Evolutionary conservation across 2,797 vertebrate species (phyloP).

Genomic region (Xerus rutilus): DNA sequence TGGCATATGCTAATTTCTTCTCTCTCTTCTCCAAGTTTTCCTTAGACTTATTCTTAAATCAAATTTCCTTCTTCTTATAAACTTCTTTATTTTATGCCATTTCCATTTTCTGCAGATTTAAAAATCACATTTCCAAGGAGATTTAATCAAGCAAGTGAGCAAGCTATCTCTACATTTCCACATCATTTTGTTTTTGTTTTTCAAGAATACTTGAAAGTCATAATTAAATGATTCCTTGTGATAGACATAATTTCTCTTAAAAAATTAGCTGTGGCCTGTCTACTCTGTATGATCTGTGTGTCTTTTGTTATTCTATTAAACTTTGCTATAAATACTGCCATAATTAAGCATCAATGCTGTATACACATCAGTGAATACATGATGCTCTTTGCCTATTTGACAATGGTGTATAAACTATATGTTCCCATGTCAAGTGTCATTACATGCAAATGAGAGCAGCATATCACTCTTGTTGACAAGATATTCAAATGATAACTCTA

Average conservation of each 20-base stretch:
- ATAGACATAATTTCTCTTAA: constrained; percentile 34
- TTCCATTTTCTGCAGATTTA: not conserved
- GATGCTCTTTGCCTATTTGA: not conserved
- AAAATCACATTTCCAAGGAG: constrained; percentile 11
- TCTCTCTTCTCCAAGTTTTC: not conserved
- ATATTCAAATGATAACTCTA: constrained; percentile 43
- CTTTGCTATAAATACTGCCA: not conserved
- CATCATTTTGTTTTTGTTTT: not conserved
- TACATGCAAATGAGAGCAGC: not conserved
- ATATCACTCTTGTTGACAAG: constrained; percentile 58
- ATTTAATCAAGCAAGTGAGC: not conserved
- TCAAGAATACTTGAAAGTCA: not conserved
- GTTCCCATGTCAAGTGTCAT: not conserved
- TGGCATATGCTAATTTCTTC: not conserved
- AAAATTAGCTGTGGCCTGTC: not conserved
- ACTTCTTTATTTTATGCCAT: not conserved
- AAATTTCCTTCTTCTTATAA: not conserved
- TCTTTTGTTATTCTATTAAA: constrained; percentile 13
- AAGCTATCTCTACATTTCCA: not conserved
- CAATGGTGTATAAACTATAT: not conserved
- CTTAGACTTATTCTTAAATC: not conserved
- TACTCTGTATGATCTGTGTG: not conserved
- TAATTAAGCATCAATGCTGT: not conserved
- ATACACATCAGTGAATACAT: not conserved
- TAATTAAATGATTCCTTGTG: not conserved